Percentiles rank a stretch among this genome's conserved stretches.
phyloP scores from a whole-genome alignment of 30 jellyfish, hydroid and myxozoan genomes.

The Turritopsis dohrnii region DNA sequence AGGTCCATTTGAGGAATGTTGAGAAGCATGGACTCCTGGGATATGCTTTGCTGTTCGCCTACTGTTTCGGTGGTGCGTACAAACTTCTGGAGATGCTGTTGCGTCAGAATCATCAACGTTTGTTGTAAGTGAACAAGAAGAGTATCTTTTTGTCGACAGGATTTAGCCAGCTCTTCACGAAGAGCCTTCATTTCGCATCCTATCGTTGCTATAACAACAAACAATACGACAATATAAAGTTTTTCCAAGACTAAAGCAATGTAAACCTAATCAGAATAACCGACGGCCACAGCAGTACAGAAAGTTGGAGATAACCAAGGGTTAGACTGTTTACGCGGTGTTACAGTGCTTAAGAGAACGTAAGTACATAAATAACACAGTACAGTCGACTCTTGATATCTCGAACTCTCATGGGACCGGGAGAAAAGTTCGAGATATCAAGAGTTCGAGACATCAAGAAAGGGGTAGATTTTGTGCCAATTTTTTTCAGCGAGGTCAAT shows the following conservation, averaged over 20 bases:
- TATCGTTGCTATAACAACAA: neutral
- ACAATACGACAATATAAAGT: neutral
- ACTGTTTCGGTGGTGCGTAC: neutral
- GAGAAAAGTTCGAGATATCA: too few species aligned
- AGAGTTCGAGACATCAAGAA: too few species aligned
- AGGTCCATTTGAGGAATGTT: neutral
- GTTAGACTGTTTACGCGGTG: too few species aligned
- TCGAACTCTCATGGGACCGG: too few species aligned
- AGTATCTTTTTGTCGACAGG: slow-evolving; percentile 76
- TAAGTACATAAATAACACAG: too few species aligned
- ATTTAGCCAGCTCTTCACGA: slow-evolving; percentile 52
- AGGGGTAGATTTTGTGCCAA: too few species aligned
- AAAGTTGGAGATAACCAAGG: too few species aligned
- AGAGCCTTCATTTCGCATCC: slow-evolving; percentile 33
- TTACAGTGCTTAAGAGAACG: too few species aligned
- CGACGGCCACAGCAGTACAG: neutral
- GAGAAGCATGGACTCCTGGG: neutral
- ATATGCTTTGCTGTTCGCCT: neutral
- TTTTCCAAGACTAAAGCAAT: neutral
- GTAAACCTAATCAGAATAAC: neutral
- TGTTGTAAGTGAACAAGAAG: slow-evolving; percentile 74
- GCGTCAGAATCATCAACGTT: slow-evolving; percentile 66
- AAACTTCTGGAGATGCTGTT: slow-evolving; percentile 52
- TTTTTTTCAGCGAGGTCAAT: too few species aligned
- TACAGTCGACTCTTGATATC: too few species aligned